Conservation (phyloP, 2,113 vertebrate genomes). For the Neolamprologus cancellatus region DNA sequence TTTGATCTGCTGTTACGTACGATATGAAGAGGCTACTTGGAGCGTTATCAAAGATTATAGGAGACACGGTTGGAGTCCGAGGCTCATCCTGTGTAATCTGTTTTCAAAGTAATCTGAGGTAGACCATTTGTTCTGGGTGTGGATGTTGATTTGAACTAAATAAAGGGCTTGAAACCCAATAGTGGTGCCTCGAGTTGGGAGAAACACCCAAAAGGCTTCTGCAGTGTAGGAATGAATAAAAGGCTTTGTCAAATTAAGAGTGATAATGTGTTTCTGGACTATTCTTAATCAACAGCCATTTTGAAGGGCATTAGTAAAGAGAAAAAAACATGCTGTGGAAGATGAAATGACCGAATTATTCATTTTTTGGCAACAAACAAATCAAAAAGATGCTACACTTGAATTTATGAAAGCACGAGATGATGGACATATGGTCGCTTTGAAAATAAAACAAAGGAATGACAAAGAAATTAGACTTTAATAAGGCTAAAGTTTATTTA, state of each 20-base stretch:
- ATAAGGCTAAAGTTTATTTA: not conserved
- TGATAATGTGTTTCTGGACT: conserved; percentile 27
- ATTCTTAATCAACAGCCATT: conserved; percentile 1
- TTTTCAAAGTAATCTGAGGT: conserved; percentile 67
- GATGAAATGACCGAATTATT: not conserved
- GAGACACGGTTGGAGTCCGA: conserved; percentile 45
- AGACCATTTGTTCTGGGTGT: conserved; percentile 58
- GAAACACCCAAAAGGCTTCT: conserved; percentile 48
- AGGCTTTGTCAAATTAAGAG: conserved; percentile 33
- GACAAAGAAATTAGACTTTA: not conserved
- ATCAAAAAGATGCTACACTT: not conserved
- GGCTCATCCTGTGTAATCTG: conserved; percentile 62
- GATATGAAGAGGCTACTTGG: conserved; percentile 31
- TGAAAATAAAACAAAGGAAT: not conserved
- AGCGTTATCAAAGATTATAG: conserved; percentile 51
- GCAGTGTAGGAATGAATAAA: conserved; percentile 46
- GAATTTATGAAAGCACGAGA: not conserved
- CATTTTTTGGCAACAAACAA: not conserved
- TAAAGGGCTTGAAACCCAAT: conserved; percentile 53
- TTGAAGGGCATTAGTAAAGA: conserved; percentile 1
- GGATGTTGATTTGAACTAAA: conserved; percentile 64
- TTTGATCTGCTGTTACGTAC: conserved; percentile 28
- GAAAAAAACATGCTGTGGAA: not conserved
- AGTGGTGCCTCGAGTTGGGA: conserved; percentile 35
- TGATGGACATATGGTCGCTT: not conserved